phyloP scores from a whole-genome alignment of 1,140 invertebrate species.

The Drosophila takahashii region DNA sequence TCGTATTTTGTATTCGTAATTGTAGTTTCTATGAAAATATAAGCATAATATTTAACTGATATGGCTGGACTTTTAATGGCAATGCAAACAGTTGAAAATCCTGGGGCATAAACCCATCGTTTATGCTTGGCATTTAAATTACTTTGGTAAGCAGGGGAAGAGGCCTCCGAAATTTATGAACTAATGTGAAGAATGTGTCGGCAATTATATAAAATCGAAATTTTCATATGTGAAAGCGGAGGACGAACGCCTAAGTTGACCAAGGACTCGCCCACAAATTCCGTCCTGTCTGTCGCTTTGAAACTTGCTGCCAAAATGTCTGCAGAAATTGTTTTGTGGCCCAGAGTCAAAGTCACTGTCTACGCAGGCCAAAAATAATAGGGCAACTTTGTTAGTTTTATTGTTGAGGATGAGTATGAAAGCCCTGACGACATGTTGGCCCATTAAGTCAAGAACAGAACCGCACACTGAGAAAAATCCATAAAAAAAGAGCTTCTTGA shows the following conservation, averaged over 20 bases:
- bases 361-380: constrained; percentile 71
- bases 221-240: constrained; percentile 17
- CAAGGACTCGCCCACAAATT: constrained; percentile 50
- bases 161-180: constrained; percentile 5
- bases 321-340: constrained; percentile 62
- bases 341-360: constrained; percentile 57
- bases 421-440: constrained; percentile 50
- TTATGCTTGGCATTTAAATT: constrained; percentile 45
- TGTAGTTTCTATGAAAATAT: constrained; percentile 54
- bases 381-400: constrained; percentile 56
- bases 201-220: constrained; percentile 48
- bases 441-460: constrained; percentile 60
- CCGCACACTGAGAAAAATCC: constrained; percentile 4
- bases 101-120: background rate
- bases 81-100: too few relatives aligned
- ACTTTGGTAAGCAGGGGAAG: constrained; percentile 3
- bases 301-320: constrained; percentile 71
- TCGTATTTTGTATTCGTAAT: constrained; percentile 34
- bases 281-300: constrained; percentile 8
- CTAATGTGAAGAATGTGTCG: constrained; percentile 4
- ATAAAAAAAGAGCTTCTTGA: background rate
- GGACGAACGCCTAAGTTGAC: constrained; percentile 35
- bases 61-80: background rate
- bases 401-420: constrained; percentile 26
- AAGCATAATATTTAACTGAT: constrained; percentile 46